Conservation (phyloP, 2,888 invertebrate genomes). For the Sthenelais limicola region DNA sequence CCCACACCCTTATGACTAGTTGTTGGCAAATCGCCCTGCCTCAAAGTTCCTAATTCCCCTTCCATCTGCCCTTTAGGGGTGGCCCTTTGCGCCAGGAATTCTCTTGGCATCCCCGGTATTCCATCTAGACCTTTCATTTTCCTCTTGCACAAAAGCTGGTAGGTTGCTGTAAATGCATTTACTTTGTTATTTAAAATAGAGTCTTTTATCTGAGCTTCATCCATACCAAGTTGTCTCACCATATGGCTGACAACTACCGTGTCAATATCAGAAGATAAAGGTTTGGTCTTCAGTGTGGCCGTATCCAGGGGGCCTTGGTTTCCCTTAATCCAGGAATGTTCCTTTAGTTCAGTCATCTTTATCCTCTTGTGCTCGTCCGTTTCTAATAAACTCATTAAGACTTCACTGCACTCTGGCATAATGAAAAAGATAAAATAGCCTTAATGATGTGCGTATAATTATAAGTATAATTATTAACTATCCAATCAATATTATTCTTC, state of each 20-base stretch:
- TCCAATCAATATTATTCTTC: no score
- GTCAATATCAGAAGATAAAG: background rate
- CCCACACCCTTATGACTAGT: background rate
- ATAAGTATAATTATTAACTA: no score
- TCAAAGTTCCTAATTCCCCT: slow-evolving; percentile 15
- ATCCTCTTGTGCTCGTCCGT: slow-evolving; percentile 16
- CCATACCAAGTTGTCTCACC: slow-evolving; percentile 26
- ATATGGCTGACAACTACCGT: slow-evolving; percentile 12
- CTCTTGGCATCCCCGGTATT: slow-evolving; percentile 11
- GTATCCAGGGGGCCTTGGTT: slow-evolving; percentile 5
- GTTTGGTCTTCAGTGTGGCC: background rate
- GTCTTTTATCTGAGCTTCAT: background rate
- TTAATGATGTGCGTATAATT: no score
- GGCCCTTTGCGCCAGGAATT: slow-evolving; percentile 17
- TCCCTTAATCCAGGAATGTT: slow-evolving; percentile 39
- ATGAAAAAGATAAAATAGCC: no score
- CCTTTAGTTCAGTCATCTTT: slow-evolving; percentile 34
- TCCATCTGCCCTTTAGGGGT: background rate
- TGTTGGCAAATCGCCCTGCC: background rate
- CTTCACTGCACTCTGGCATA: slow-evolving; percentile 36
- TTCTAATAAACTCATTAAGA: slow-evolving; percentile 34
- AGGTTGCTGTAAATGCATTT: slow-evolving; percentile 34
- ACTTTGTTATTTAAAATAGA: slow-evolving; percentile 15
- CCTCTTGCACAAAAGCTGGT: slow-evolving; percentile 13
- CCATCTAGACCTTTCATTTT: slow-evolving; percentile 19